Base-by-base conservation (phyloP, 1,140 invertebrate genomes). In the Ostrea edulis region DNA sequence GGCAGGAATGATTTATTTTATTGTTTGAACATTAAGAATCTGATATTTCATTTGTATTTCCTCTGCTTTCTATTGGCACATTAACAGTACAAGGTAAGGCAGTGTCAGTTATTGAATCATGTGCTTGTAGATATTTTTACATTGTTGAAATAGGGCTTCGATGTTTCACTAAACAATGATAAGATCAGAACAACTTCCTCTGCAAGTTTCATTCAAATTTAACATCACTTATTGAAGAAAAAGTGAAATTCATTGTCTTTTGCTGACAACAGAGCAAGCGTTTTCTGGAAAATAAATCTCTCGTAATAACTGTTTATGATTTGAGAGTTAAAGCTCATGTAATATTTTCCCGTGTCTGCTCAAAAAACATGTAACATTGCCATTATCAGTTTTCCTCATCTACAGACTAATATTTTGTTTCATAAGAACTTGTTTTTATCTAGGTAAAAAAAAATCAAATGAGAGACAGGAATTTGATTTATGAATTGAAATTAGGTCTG, bases 401-500 rank as follows among this genome's bases (percentile, higher is more conserved):
- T 77, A 25, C 68, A 25, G 29, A 35, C 55, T 29, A 9, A 12
- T 29, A 14, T 29, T 71, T 29, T 77, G 25, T 62, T 77, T 29
- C 29, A 71, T 71, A 71, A 29, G 68, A 71, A 29, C 14, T 29
- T 62, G 55, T 58, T 29, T 77, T 77, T 77, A 77, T 77, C 68
- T 77, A 25, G 68, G 68, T 77, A 35, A 77, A 77, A 25, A 77
- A 44, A 77, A 77, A 29, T 25, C 35, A 29, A 77, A 77, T 77
- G 68, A 77, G 29, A 35, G 68, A 77, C 68, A 77, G 68, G 68
- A 77, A 77, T 77, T 77, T 77, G 68, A 77, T 77, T 29, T 29
- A 77, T 77, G 68, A 12, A 77, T 22, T 77, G 25, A 77, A 77
- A 77, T 77, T 22, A 77, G 68, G 68, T 12, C 68, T 77, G 68